Evolutionary conservation across 1,140 invertebrate genomes (phyloP), one percentile per base, ranked within the genome.

Genomic region (Cydia strobilella): DNA sequence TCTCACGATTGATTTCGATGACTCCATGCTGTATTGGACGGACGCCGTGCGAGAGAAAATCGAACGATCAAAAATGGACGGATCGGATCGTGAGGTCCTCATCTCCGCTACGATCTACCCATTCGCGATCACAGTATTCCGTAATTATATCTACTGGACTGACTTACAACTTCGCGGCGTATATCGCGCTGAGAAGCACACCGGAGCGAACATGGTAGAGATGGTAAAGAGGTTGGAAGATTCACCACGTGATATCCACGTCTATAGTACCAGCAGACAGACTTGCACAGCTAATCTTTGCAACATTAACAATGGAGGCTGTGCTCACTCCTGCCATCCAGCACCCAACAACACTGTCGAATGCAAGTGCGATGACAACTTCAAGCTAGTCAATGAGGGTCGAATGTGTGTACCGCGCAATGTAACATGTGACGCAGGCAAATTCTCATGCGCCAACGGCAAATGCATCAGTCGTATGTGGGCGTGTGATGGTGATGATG

Each of bases 31-130:
- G 0, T 99, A 99, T 85, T 99, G 99, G 98, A 99, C 98, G 0
- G 99, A 99, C 92, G 98, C 98, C 0, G 97, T 99, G 0, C 93
- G 97, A 42, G 98, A 99, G 87, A 99, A 99, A 90, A 99, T 99
- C 78, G 99, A 99, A 94, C 93, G 98, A 20, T 97, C 97, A 0
- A 96, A 97, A 87, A 89, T 99, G 5, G 96, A 99, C 87, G 99
- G 99, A 3, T 95, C 94, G 15, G 95, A 95, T 48, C 88, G 96
- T 6, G 95, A 97, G 91, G 94, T 97, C 3, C 89, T 98, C 0
- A 95, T 98, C 63, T 95, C 96, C 0, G 97, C 98, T 0, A 98
- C 98, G 0, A 98, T 99, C 76, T 99, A 99, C 94, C 98, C 98
- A 7, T 99, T 99, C 89, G 98, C 98, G 0, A 97, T 99, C 13